phyloP scores from a whole-genome alignment of 2,888 invertebrate species.

The Himalopsyche japonica region DNA sequence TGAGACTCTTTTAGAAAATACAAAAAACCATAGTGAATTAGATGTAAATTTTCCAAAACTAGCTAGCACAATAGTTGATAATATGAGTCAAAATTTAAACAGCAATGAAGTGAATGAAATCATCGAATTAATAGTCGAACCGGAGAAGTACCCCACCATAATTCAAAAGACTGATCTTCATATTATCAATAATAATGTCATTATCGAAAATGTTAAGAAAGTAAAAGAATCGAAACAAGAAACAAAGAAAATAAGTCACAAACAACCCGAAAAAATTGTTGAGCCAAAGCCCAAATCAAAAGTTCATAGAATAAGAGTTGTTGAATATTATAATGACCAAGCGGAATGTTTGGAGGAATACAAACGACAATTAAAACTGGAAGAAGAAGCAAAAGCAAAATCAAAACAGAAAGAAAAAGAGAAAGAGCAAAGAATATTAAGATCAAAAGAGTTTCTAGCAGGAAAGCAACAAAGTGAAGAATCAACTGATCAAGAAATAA shows the following conservation, averaged over 20 bases:
- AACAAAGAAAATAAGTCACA: neutral
- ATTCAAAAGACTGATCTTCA: slow-evolving; percentile 10
- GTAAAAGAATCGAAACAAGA: slow-evolving; percentile 6
- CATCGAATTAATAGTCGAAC: neutral
- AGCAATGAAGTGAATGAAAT: neutral
- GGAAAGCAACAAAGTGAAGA: slow-evolving; percentile 54
- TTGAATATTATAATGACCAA: slow-evolving; percentile 68
- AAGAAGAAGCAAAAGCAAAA: slow-evolving; percentile 49
- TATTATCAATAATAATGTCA: slow-evolving; percentile 24
- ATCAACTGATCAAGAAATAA: slow-evolving; percentile 51
- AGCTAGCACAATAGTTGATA: neutral
- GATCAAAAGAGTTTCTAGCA: slow-evolving; percentile 50
- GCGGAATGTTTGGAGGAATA: slow-evolving; percentile 63
- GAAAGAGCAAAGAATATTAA: slow-evolving; percentile 49
- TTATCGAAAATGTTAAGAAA: slow-evolving; percentile 12
- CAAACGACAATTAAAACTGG: slow-evolving; percentile 51
- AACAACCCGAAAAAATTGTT: neutral
- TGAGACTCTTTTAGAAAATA: neutral
- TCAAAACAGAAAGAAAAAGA: slow-evolving; percentile 48
- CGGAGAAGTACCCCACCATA: neutral
- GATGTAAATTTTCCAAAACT: neutral
- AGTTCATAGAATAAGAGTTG: slow-evolving; percentile 41
- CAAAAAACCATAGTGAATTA: neutral
- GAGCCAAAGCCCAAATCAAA: slow-evolving; percentile 22
- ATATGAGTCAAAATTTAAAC: neutral